These are phyloP conservation scores for Meles meles DNA, from an alignment of 2,113 vertebrate species.

Conservation along the genomic window DNA sequence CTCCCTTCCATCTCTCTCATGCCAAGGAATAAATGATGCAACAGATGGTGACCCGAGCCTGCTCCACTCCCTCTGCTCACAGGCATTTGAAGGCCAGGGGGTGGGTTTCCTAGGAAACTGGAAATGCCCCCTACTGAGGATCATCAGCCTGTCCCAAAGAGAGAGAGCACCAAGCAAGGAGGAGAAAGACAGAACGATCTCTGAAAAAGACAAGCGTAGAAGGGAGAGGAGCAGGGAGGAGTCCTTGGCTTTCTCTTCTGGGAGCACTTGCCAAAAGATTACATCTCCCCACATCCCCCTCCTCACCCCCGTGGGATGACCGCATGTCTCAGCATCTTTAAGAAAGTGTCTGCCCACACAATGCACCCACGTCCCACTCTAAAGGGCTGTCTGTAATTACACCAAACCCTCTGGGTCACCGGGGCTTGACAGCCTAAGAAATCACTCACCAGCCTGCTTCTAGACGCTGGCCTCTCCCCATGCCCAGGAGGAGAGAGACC, in stretches of 20 bases:
- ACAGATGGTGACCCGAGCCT: not conserved
- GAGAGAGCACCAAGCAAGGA: not conserved
- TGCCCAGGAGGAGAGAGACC: not conserved
- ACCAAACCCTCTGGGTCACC: not conserved
- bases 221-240: not conserved
- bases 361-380: too few relatives aligned
- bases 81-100: not conserved
- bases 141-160: not conserved
- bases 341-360: not conserved
- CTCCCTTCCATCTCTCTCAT: not conserved
- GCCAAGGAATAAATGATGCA: not conserved
- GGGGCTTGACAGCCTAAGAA: not conserved
- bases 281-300: not conserved
- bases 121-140: not conserved
- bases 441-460: slow-evolving; percentile 29
- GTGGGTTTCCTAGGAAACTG: not conserved
- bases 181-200: not conserved
- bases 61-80: not conserved
- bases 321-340: not conserved
- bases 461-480: not conserved
- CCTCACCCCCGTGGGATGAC: too few relatives aligned
- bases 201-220: not conserved
- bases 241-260: not conserved
- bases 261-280: not conserved
- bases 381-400: not conserved